Evolutionary conservation across 1,140 invertebrate species (phyloP).

Genomic region (Bombus vancouverensis): DNA sequence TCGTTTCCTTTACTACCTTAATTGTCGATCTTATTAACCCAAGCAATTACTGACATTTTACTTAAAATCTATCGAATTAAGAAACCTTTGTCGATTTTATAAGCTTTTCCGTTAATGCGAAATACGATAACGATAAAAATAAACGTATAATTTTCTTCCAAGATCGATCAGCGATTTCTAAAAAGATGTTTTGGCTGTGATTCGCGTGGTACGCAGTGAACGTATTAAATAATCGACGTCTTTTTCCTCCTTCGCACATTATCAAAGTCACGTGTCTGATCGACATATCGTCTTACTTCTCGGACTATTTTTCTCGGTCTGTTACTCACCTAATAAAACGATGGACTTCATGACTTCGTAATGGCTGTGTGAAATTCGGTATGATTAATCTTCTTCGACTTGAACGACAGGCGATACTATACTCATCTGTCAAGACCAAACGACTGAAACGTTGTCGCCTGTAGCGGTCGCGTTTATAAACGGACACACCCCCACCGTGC

Average conservation of each 20-base stretch:
- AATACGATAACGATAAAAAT: no score
- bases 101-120: no score
- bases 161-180: no score
- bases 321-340: conserved; percentile 48
- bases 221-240: background rate
- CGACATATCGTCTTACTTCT: background rate
- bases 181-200: background rate
- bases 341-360: conserved; percentile 38
- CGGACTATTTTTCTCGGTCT: background rate
- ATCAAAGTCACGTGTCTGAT: background rate
- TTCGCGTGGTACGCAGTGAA: background rate
- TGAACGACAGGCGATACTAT: background rate
- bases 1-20: no score
- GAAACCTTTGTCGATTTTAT: no score
- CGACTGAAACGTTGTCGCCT: conserved; percentile 69
- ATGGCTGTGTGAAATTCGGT: background rate
- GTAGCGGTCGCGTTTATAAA: conserved; percentile 73
- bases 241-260: background rate
- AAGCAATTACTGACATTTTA: no score
- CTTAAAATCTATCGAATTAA: no score
- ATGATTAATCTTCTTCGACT: background rate
- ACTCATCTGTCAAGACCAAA: conserved; percentile 31
- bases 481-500: conserved; percentile 67
- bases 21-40: no score
- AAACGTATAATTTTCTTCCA: no score